Evolutionary conservation across 2,888 invertebrate genomes (phyloP).

Genomic region (Odontothrips loti): DNA sequence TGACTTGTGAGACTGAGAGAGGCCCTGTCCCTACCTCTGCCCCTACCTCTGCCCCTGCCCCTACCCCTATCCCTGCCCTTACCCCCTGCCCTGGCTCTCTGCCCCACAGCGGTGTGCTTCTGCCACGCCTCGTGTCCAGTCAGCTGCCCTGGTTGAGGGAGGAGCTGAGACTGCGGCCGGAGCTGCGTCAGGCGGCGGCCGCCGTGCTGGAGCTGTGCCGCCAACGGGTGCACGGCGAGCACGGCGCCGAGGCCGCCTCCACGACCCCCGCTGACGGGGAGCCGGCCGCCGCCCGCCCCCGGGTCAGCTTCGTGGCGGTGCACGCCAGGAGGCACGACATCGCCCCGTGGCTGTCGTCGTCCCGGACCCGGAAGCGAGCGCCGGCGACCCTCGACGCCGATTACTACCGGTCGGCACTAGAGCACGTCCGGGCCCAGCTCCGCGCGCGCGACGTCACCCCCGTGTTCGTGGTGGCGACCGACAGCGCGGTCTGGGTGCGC

Average conservation of each 20-base stretch:
- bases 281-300: too few relatives aligned
- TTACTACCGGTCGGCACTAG: neutral
- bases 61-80: neutral
- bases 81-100: neutral
- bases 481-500: neutral
- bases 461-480: conserved; percentile 14
- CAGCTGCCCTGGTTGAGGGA: neutral
- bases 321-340: neutral
- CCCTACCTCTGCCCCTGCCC: too few relatives aligned
- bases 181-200: neutral
- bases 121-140: neutral
- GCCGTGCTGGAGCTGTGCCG: neutral
- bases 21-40: too few relatives aligned
- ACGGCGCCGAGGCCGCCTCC: neutral
- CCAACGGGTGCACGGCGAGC: neutral
- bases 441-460: neutral
- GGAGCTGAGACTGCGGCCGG: neutral
- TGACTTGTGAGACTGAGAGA: too few relatives aligned
- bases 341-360: neutral
- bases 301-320: neutral
- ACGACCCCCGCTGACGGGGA: neutral
- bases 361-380: neutral
- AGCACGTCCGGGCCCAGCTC: neutral
- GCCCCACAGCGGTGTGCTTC: neutral
- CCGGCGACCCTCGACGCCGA: neutral